phyloP scores from a whole-genome alignment of 30 jellyfish, hydroid and myxozoan genomes.

The Aurelia sp. region DNA sequence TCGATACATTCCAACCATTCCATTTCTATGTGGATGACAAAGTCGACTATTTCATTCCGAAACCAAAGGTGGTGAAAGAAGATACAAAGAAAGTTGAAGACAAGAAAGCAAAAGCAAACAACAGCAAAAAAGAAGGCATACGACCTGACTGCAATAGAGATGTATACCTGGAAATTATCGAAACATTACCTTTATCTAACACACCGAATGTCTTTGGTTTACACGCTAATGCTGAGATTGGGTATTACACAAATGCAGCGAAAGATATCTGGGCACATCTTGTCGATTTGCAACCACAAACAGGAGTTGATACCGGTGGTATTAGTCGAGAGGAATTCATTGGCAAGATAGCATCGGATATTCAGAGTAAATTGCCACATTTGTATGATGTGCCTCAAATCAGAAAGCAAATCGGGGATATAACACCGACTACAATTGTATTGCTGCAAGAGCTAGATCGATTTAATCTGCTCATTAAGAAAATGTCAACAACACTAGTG shows the following conservation, averaged over 20 bases:
- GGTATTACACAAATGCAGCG: slow-evolving; percentile 97
- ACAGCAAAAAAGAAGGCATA: slow-evolving; percentile 43
- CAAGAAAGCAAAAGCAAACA: slow-evolving; percentile 56
- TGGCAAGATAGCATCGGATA: slow-evolving; percentile 93
- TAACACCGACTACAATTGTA: slow-evolving; percentile 92
- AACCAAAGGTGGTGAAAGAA: slow-evolving; percentile 57
- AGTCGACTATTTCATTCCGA: slow-evolving; percentile 93
- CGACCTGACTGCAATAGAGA: slow-evolving; percentile 95
- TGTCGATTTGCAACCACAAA: slow-evolving; percentile 96
- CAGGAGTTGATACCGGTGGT: slow-evolving; percentile 96
- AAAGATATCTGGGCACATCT: slow-evolving; percentile 94
- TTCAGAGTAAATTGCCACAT: slow-evolving; percentile 87
- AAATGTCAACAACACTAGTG: slow-evolving; percentile 81
- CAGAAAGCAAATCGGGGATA: slow-evolving; percentile 79
- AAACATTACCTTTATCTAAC: slow-evolving; percentile 82
- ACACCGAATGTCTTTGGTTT: slow-evolving; percentile 95
- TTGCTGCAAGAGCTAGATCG: slow-evolving; percentile 94
- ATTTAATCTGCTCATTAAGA: slow-evolving; percentile 82
- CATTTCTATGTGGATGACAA: slow-evolving; percentile 86
- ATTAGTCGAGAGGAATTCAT: slow-evolving; percentile 94
- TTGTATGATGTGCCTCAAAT: slow-evolving; percentile 75
- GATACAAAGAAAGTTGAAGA: slow-evolving; percentile 52
- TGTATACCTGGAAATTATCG: slow-evolving; percentile 87
- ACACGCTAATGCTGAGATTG: slow-evolving; percentile 97
- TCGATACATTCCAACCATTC: slow-evolving; percentile 97